A percentile compares a stretch with the other conserved stretches of the same genome.
Evolutionary conservation across 2,797 vertebrate species (phyloP).

Genomic region (Gymnothorax reevesii): DNA sequence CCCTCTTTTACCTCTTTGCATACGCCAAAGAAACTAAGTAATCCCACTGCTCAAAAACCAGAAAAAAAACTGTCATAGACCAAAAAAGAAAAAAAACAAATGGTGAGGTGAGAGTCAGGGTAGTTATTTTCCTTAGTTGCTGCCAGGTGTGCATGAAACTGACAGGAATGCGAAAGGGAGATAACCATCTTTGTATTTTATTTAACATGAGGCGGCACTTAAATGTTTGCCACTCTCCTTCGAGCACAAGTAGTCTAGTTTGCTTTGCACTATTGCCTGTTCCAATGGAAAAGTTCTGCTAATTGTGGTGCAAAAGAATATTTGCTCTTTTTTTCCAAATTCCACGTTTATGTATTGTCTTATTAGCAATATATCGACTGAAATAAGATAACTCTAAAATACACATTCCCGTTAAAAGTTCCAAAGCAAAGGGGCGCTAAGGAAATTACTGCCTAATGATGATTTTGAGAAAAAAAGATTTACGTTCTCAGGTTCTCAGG

Average conservation of each 20-base stretch:
- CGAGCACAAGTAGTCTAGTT: not conserved
- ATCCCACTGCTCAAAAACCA: not conserved
- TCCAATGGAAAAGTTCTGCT: not conserved
- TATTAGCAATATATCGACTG: no score
- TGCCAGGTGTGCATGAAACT: not conserved
- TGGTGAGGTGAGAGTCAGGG: not conserved
- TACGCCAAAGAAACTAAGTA: not conserved
- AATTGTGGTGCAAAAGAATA: no score
- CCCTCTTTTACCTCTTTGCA: not conserved
- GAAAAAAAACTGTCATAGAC: not conserved
- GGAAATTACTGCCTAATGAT: no score
- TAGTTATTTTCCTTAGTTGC: not conserved
- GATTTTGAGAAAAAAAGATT: no score
- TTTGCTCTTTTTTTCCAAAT: no score
- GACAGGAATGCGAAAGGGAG: not conserved
- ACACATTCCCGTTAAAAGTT: no score
- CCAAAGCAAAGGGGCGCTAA: no score
- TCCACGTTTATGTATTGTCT: no score
- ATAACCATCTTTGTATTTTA: not conserved
- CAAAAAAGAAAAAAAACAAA: not conserved
- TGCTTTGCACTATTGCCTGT: not conserved
- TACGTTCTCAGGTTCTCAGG: no score
- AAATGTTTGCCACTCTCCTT: not conserved
- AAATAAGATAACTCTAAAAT: no score
- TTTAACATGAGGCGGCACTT: not conserved